Conservation (phyloP, 2,797 vertebrate species). For the Xiphophorus birchmanni region DNA sequence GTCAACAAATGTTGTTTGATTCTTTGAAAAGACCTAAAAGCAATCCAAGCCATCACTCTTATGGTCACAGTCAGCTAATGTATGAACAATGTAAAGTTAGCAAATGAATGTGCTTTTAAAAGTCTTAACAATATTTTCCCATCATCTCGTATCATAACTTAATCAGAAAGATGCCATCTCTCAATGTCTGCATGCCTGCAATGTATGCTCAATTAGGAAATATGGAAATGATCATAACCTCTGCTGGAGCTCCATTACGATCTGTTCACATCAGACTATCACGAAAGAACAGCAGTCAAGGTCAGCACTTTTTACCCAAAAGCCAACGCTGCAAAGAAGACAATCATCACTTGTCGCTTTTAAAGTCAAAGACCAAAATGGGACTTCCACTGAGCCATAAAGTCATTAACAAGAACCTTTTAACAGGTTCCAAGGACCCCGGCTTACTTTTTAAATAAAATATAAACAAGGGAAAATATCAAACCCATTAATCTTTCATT, state of each 20-base stretch:
- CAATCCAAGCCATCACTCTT: not conserved
- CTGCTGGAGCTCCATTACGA: slow-evolving; percentile 16
- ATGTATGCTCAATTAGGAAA: slow-evolving; percentile 47
- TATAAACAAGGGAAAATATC: slow-evolving; percentile 97
- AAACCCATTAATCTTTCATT: slow-evolving; percentile 99
- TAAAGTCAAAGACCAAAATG: slow-evolving; percentile 58
- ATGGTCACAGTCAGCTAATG: not conserved
- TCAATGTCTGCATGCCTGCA: not conserved
- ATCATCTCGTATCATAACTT: slow-evolving; percentile 32
- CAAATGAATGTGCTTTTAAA: not conserved
- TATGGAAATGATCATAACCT: slow-evolving; percentile 59
- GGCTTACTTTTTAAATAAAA: slow-evolving; percentile 86
- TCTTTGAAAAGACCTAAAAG: not conserved
- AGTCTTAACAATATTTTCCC: slow-evolving; percentile 8
- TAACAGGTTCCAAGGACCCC: slow-evolving; percentile 84
- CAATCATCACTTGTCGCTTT: slow-evolving; percentile 61
- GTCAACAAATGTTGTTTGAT: not conserved
- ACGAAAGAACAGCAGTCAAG: slow-evolving; percentile 35
- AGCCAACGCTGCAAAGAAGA: slow-evolving; percentile 44
- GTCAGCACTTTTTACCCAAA: slow-evolving; percentile 48
- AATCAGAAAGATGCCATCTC: slow-evolving; percentile 41
- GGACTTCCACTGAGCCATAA: slow-evolving; percentile 81
- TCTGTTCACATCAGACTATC: slow-evolving; percentile 37
- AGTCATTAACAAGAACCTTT: slow-evolving; percentile 83
- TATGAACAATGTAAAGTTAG: not conserved